A percentile compares a stretch with the other conserved stretches of the same genome.
Evolutionary conservation across 2,113 vertebrate species (phyloP).

Genomic region (Ictidomys tridecemlineatus): DNA sequence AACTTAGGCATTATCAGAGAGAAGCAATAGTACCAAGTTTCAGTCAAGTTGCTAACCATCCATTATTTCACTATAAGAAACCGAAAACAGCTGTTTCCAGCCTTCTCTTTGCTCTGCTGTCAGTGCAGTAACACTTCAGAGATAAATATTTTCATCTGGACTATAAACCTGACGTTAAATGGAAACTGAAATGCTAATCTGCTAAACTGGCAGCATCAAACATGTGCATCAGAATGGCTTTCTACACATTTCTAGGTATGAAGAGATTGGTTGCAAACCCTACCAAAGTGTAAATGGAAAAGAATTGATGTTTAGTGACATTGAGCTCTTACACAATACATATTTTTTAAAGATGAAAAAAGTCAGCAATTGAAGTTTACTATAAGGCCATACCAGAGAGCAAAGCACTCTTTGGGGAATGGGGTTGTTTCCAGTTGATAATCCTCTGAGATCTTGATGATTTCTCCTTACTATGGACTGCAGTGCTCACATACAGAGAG

Average conservation of each 20-base stretch:
- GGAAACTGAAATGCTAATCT: constrained; percentile 8
- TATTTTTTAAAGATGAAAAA: neutral
- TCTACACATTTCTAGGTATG: constrained; percentile 27
- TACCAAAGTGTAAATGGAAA: constrained; percentile 8
- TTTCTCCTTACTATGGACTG: neutral
- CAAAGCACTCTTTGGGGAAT: neutral
- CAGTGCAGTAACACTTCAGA: constrained; percentile 42
- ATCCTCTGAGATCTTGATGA: neutral
- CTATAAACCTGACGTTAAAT: neutral
- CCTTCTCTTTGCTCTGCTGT: constrained; percentile 25
- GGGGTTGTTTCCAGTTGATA: neutral
- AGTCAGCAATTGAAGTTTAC: neutral
- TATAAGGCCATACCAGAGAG: neutral
- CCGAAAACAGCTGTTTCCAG: constrained; percentile 80
- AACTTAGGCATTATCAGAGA: constrained; percentile 69
- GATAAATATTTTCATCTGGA: constrained; percentile 62
- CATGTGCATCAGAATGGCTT: neutral
- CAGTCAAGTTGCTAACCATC: constrained; percentile 59
- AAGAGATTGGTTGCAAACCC: neutral
- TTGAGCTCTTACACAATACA: neutral
- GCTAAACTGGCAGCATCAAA: neutral
- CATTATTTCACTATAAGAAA: constrained; percentile 77
- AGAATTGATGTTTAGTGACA: neutral
- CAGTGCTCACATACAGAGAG: neutral
- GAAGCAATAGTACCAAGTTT: constrained; percentile 76